Base-by-base conservation (phyloP, 1,140 invertebrate species). In the Drosophila lacteicornis region DNA sequence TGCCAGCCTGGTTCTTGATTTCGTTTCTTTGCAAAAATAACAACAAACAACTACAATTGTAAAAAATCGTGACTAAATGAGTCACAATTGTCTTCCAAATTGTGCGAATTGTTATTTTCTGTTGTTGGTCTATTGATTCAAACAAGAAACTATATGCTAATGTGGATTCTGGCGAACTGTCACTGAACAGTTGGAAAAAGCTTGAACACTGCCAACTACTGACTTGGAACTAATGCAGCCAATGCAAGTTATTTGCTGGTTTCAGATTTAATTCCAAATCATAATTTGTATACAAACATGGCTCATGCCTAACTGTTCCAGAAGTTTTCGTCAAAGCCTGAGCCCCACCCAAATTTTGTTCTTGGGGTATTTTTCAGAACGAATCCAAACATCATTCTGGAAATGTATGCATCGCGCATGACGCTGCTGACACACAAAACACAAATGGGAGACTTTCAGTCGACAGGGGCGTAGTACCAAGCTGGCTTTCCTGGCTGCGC, bases 51-150 rank as follows among this genome's bases (percentile, higher is more conserved):
- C 19, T 45, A 55, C 42, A 62, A 68, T 65, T 15, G 60, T 22
- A 33, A 47, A 65, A 82, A 70, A 58, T 83, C 82, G 80, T 80
- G 81, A 83, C 81, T 80, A 81, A 80, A 81, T 80, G 80, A 75
- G 78, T 85, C 77, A 83, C 80, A 82, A 75, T 83, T 81, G 76
- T 80, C 77, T 79, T 65, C 77, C 60, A 79, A 79, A 79, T 79
- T 79, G 75, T 79, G 77, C 77, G 77, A 79, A 74, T 57, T 79
- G 75, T 62, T 58, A 56, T 56, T 61, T 75, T 43, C 43, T 22
- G 27, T 55, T 40, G 13, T 40, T 22, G 53, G 15, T 40, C 53
- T 25, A 56, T 56, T 22, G 53, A 40, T 40, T 25, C 53, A 40
- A 22, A 56, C 36, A n/a, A 38, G 19, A 22, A 22, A 56, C 53